These are phyloP conservation scores for Microplitis mediator DNA, from an alignment of 1,140 invertebrate genomes.

Conservation along the genomic window DNA sequence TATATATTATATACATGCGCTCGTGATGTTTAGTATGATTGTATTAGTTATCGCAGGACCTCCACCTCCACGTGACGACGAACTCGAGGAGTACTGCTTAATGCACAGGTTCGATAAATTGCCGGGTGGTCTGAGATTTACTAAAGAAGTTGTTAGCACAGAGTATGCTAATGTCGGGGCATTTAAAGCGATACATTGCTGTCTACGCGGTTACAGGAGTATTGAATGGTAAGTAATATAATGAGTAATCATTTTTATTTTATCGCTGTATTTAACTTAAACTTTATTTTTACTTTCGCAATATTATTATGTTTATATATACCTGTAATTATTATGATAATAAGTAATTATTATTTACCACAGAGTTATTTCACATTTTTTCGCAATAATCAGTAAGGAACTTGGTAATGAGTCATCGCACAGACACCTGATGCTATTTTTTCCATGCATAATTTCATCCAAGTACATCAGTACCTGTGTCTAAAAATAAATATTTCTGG, in stretches of 20 bases:
- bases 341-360: too few relatives aligned
- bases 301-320: too few relatives aligned
- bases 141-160: slow-evolving; percentile 69
- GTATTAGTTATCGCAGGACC: slow-evolving; percentile 27
- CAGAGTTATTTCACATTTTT: too few relatives aligned
- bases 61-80: slow-evolving; percentile 41
- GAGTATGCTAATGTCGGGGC: slow-evolving; percentile 72
- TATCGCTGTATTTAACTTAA: background rate
- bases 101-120: slow-evolving; percentile 54
- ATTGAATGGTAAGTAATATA: slow-evolving; percentile 73
- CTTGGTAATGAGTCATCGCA: too few relatives aligned
- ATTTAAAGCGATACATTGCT: slow-evolving; percentile 78
- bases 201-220: slow-evolving; percentile 74
- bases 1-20: background rate
- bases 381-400: too few relatives aligned
- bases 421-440: too few relatives aligned
- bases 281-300: background rate
- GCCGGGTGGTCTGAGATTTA: slow-evolving; percentile 66
- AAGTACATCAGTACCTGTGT: too few relatives aligned
- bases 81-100: slow-evolving; percentile 57
- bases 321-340: too few relatives aligned
- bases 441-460: too few relatives aligned
- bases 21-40: slow-evolving; percentile 9
- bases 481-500: too few relatives aligned
- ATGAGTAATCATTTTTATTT: background rate